Conservation (phyloP, 1,140 invertebrate species). For the Halesus radiatus region DNA sequence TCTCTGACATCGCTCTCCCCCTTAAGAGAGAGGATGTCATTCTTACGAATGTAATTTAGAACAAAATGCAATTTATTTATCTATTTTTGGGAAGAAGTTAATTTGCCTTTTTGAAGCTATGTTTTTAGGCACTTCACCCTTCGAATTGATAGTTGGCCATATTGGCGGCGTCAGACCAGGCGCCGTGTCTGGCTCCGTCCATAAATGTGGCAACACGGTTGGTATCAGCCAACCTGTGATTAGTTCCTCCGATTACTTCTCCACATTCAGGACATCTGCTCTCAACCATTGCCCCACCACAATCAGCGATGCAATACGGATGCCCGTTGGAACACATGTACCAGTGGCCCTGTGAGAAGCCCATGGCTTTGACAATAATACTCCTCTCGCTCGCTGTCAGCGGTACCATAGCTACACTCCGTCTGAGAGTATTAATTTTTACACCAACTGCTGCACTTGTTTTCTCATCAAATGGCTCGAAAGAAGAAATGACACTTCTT, state of each 20-base stretch:
- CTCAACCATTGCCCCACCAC: constrained; percentile 77
- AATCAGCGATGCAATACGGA: constrained; percentile 79
- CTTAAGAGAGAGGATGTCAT: too few species aligned
- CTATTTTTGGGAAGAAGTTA: too few species aligned
- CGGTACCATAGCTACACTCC: constrained; percentile 26
- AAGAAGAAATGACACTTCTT: not conserved
- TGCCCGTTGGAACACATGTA: constrained; percentile 84
- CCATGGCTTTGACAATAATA: constrained; percentile 75
- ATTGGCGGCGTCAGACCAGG: constrained; percentile 66
- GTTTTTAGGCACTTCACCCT: too few species aligned
- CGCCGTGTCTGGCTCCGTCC: constrained; percentile 70
- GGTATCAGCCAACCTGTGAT: constrained; percentile 68
- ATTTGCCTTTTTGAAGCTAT: too few species aligned
- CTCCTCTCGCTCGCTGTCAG: constrained; percentile 71
- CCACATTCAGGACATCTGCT: constrained; percentile 75
- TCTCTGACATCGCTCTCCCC: too few species aligned
- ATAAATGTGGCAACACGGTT: constrained; percentile 75
- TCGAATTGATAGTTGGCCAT: constrained; percentile 62
- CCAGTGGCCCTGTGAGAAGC: constrained; percentile 77
- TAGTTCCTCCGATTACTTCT: constrained; percentile 73
- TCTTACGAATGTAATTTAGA: too few species aligned
- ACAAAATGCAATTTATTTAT: too few species aligned
- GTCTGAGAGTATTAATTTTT: not conserved
- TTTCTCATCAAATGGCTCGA: constrained; percentile 23
- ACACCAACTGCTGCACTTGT: constrained; percentile 2